Evolutionary conservation across 2,113 vertebrate genomes (phyloP), one percentile per base, ranked within the genome.

Genomic region (Nycticebus coucang): DNA sequence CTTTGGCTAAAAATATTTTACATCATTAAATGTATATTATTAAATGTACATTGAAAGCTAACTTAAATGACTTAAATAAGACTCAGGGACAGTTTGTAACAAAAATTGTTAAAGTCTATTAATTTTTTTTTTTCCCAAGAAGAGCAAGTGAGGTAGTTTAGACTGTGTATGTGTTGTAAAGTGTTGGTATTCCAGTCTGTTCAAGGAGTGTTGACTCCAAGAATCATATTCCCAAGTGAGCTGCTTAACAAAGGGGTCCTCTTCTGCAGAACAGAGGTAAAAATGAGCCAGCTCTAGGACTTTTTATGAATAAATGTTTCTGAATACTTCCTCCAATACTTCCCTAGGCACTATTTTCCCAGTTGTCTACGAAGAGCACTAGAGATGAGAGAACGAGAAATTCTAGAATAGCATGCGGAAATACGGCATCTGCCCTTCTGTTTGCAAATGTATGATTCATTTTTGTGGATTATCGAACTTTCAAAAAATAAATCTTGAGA

Each of bases 121-220:
- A 41, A 81, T 15, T 93, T 93, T 21, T 81, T 94, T 97, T n/a
- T n/a, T n/a, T 83, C 83, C 94, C 86, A 88, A 88, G 95, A 95
- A 97, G 97, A 89, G 93, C 92, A 88, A 97, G 87, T 98, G 98
- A 98, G 98, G 98, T 98, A 98, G 98, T 98, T 98, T 96, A 95
- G 87, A 94, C 79, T 94, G 77, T 82, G 91, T 77, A 50, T 11
- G 96, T 87, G 91, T 89, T 75, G 91, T 69, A 66, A 87, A 59
- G 41, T 88, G 91, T 91, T 69, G 79, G 94, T 6, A 60, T 96
- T 98, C 97, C 97, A 98, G 96, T 97, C 95, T 77, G 14, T 95
- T 91, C 57, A 37, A 94, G 92, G n/a, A 86, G 68, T 77, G 18
- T 12, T 93, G 78, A 86, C 83, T 93, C 59, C 68, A 90, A 79